Conservation (phyloP, 2,888 invertebrate species). For the Oxycera nigricornis region DNA sequence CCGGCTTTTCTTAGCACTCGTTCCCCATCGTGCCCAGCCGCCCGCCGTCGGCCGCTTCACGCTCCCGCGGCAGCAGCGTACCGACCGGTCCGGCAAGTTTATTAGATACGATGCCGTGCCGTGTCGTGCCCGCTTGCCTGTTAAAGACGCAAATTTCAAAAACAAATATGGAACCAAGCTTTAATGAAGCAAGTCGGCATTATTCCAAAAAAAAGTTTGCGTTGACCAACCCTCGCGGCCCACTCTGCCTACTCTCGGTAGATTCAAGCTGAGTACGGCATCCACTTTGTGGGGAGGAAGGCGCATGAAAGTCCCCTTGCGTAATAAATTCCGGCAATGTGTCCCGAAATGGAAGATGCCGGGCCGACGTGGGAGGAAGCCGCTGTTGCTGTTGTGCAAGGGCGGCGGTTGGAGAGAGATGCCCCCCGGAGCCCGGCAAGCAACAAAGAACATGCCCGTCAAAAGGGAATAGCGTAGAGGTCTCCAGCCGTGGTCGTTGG, state of each 20-base stretch:
- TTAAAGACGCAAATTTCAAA: slow-evolving; percentile 23
- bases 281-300: neutral
- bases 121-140: neutral
- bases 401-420: neutral
- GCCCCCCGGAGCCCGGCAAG: neutral
- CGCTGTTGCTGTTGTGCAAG: neutral
- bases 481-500: too few relatives aligned
- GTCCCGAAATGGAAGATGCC: neutral
- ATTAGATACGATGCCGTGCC: neutral
- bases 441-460: neutral
- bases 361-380: neutral
- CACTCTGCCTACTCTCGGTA: too few relatives aligned
- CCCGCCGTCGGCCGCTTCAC: neutral
- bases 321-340: neutral
- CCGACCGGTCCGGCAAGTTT: neutral
- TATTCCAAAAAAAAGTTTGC: neutral
- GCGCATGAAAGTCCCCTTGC: neutral
- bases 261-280: too few relatives aligned
- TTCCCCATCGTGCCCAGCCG: slow-evolving; percentile 3
- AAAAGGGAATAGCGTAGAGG: too few relatives aligned
- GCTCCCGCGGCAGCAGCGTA: neutral
- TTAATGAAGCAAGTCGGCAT: slow-evolving; percentile 8
- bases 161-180: slow-evolving; percentile 20
- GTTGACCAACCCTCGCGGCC: neutral
- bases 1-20: slow-evolving; percentile 27